Percentiles rank a stretch among this genome's conserved stretches.
These are phyloP conservation scores for Cryptoblepharus egeriae DNA, from an alignment of 2,797 vertebrate species.

Conservation along the genomic window DNA sequence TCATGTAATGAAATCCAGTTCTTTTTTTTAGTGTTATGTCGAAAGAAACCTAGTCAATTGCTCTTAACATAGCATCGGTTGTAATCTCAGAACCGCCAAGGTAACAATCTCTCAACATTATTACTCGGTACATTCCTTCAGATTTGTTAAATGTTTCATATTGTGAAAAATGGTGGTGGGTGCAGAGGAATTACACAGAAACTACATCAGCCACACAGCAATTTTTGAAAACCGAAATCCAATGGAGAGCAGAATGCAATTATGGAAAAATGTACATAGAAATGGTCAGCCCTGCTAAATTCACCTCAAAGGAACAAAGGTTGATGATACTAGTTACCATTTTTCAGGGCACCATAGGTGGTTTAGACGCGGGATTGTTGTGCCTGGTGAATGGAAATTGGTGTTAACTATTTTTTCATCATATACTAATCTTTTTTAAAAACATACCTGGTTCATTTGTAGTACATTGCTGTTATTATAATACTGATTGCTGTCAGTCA, in stretches of 20 bases:
- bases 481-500: too few species aligned
- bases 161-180: conserved; percentile 33
- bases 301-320: background rate
- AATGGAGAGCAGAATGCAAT: conserved; percentile 35
- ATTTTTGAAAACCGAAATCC: conserved; percentile 24
- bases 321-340: background rate
- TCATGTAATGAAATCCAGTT: conserved; percentile 65
- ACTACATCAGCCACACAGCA: conserved; percentile 20
- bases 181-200: conserved; percentile 40
- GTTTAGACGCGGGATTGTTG: background rate
- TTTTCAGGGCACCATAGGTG: background rate
- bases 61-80: conserved; percentile 40
- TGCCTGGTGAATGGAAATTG: background rate
- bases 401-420: too few species aligned
- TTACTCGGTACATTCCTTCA: conserved; percentile 63
- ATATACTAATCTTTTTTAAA: too few species aligned
- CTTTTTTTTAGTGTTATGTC: conserved; percentile 56
- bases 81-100: conserved; percentile 56
- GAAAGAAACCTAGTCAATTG: conserved; percentile 60
- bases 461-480: too few species aligned
- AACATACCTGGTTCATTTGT: too few species aligned
- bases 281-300: background rate
- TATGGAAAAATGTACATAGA: conserved; percentile 31
- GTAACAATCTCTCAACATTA: conserved; percentile 57
- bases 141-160: conserved; percentile 51